These are phyloP conservation scores for Nomada hirtipes DNA, from an alignment of 2,888 invertebrate species.

Conservation along the genomic window DNA sequence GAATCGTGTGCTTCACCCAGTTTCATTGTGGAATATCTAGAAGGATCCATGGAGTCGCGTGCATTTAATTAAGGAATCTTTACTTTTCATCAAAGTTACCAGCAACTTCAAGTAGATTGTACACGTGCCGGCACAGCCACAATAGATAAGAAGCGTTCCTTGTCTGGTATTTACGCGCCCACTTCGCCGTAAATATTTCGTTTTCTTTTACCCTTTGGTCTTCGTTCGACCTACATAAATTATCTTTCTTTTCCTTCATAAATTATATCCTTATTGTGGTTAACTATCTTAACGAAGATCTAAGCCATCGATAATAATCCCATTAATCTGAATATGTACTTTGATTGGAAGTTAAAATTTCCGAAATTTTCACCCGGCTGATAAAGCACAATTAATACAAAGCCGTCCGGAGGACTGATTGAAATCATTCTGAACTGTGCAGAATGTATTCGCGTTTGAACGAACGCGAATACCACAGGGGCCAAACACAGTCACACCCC, in stretches of 20 bases:
- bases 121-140: not conserved
- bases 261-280: too few species aligned
- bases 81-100: conserved; percentile 29
- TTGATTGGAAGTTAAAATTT: too few species aligned
- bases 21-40: conserved; percentile 1
- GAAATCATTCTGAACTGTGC: conserved; percentile 15
- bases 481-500: conserved; percentile 15
- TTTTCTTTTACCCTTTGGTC: too few species aligned
- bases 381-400: too few species aligned
- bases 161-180: conserved; percentile 15
- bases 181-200: too few species aligned
- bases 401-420: not conserved
- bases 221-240: too few species aligned
- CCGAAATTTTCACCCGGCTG: too few species aligned
- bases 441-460: conserved; percentile 16
- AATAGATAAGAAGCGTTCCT: conserved; percentile 30
- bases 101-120: conserved; percentile 12
- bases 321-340: too few species aligned
- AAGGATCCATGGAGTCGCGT: not conserved
- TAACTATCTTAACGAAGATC: too few species aligned
- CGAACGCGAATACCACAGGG: conserved; percentile 6
- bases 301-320: too few species aligned
- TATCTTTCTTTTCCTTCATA: too few species aligned
- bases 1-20: not conserved
- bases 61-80: conserved; percentile 41